Conservation (phyloP, 2,888 invertebrate genomes). For the Drosophila putrida region DNA sequence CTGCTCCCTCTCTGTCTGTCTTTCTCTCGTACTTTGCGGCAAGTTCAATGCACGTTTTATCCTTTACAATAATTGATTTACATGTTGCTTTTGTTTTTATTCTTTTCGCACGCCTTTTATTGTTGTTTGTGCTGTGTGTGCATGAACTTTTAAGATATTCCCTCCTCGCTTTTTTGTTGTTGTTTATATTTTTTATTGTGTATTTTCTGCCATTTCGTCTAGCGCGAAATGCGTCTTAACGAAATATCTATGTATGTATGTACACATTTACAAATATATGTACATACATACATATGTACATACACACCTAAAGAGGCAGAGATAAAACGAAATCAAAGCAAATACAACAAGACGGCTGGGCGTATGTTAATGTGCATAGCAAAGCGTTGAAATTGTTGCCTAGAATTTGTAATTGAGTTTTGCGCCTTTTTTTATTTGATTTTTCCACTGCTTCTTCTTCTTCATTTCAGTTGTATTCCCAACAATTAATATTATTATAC, state of each 20-base stretch:
- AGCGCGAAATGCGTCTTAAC: conserved; percentile 73
- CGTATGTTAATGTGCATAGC: conserved; percentile 53
- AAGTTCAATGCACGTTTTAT: conserved; percentile 73
- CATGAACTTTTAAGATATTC: conserved; percentile 79
- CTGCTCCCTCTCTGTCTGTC: not conserved
- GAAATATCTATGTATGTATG: conserved; percentile 23
- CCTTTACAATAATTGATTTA: conserved; percentile 71
- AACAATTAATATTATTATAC: too few relatives aligned
- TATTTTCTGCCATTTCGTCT: conserved; percentile 55
- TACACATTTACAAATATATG: not conserved
- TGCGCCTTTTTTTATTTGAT: conserved; percentile 42
- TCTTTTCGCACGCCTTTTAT: conserved; percentile 21
- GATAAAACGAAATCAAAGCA: conserved; percentile 18
- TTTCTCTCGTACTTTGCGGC: not conserved
- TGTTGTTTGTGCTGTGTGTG: conserved; percentile 46
- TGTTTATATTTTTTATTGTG: not conserved
- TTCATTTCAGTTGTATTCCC: not conserved
- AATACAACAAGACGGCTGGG: conserved; percentile 1
- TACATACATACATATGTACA: conserved; percentile 6
- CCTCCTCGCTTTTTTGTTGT: conserved; percentile 17
- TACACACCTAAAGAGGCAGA: conserved; percentile 6
- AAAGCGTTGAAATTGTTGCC: conserved; percentile 59
- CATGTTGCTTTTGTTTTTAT: conserved; percentile 41
- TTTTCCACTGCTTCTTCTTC: conserved; percentile 4
- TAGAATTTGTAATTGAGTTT: conserved; percentile 72